Evolutionary conservation across 1,140 invertebrate species (phyloP).

Genomic region (Gryon sp.): DNA sequence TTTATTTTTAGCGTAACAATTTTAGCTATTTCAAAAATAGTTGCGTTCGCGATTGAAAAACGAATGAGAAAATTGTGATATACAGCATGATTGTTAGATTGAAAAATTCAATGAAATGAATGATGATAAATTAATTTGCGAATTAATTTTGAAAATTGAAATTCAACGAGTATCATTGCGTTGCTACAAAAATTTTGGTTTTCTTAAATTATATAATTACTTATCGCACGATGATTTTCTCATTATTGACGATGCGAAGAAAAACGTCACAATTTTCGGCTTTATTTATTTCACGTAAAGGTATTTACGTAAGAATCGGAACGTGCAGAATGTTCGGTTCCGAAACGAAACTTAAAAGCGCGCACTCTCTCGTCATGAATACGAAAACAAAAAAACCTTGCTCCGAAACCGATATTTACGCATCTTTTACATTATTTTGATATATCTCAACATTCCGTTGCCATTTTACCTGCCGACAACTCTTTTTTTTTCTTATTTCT

Average conservation of each 20-base stretch:
- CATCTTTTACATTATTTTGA: conserved; percentile 44
- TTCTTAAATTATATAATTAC: conserved; percentile 64
- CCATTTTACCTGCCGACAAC: too few relatives aligned
- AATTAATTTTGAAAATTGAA: too few relatives aligned
- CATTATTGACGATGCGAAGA: conserved; percentile 62
- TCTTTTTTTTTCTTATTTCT: too few relatives aligned
- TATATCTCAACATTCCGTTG: too few relatives aligned
- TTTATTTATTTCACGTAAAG: conserved; percentile 35
- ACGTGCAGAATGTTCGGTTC: conserved; percentile 26
- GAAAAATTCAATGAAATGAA: too few relatives aligned
- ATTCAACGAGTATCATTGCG: too few relatives aligned
- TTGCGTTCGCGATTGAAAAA: too few relatives aligned
- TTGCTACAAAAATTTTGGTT: too few relatives aligned
- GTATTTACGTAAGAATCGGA: conserved; percentile 70
- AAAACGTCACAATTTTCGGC: conserved; percentile 40
- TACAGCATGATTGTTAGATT: background rate
- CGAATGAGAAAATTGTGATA: too few relatives aligned
- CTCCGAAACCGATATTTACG: conserved; percentile 65
- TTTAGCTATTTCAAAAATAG: conserved; percentile 31
- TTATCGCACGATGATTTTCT: conserved; percentile 74
- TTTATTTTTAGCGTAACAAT: conserved; percentile 23
- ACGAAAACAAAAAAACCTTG: conserved; percentile 64
- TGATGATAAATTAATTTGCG: too few relatives aligned
- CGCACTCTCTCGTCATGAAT: conserved; percentile 61
- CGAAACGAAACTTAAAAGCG: conserved; percentile 51